phyloP scores from a whole-genome alignment of 1,140 invertebrate species.

The Aphidius ervi region DNA sequence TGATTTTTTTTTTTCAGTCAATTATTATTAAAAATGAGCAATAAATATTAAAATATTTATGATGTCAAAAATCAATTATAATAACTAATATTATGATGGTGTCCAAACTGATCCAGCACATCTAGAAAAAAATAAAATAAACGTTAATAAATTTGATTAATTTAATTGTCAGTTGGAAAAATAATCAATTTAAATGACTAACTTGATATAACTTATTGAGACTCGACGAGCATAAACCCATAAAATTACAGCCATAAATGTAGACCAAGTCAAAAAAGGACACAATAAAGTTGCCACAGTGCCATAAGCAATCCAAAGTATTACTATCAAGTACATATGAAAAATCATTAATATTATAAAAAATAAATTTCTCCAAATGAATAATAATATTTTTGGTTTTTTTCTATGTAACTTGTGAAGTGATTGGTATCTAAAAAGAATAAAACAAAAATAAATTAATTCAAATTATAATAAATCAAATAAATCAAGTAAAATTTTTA shows the following conservation, averaged over 20 bases:
- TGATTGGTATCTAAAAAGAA: constrained; percentile 38
- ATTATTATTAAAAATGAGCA: no score
- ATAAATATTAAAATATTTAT: no score
- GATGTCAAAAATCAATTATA: background rate
- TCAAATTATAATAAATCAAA: constrained; percentile 4
- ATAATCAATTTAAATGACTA: constrained; percentile 17
- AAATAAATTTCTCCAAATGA: constrained; percentile 49
- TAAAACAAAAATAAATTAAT: no score
- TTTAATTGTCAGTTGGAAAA: background rate
- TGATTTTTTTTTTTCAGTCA: no score
- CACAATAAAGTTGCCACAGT: constrained; percentile 72
- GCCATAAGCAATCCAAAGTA: constrained; percentile 80
- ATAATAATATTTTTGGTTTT: constrained; percentile 31
- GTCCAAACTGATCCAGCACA: constrained; percentile 33
- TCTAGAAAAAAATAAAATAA: constrained; percentile 22
- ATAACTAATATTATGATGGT: background rate
- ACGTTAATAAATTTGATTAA: background rate
- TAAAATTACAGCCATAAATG: constrained; percentile 63
- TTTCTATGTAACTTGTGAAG: constrained; percentile 40
- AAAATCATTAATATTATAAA: constrained; percentile 60
- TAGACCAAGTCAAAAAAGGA: constrained; percentile 75
- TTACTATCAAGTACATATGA: constrained; percentile 68
- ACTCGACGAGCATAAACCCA: constrained; percentile 59
- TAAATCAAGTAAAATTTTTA: constrained; percentile 34
- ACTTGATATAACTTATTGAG: constrained; percentile 55